These are phyloP conservation scores for Lepidochitona cinerea DNA, from an alignment of 2,888 invertebrate genomes.

Conservation along the genomic window DNA sequence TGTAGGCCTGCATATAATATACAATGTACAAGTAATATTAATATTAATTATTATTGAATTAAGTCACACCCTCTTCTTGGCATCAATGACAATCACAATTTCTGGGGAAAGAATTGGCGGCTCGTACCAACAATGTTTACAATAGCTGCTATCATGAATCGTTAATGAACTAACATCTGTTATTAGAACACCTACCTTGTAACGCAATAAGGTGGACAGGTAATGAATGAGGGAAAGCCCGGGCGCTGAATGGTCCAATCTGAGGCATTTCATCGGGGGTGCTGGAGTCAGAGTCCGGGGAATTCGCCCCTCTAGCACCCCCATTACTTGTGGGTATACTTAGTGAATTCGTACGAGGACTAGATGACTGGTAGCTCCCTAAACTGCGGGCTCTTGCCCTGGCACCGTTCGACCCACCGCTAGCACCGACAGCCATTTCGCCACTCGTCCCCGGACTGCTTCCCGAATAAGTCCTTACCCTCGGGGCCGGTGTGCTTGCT, in stretches of 20 bases:
- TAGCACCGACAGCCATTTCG: slow-evolving; percentile 47
- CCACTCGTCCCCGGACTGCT: slow-evolving; percentile 42
- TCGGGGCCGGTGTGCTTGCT: slow-evolving; percentile 59
- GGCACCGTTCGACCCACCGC: slow-evolving; percentile 40
- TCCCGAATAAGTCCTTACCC: slow-evolving; percentile 61
- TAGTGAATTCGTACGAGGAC: slow-evolving; percentile 41
- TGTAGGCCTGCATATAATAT: too few species aligned
- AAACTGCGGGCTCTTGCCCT: slow-evolving; percentile 61
- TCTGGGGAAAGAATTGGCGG: too few species aligned
- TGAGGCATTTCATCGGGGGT: slow-evolving; percentile 63
- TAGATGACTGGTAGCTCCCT: slow-evolving; percentile 56
- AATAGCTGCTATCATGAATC: too few species aligned
- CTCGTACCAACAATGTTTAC: too few species aligned
- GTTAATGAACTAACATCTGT: too few species aligned
- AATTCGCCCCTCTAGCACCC: slow-evolving; percentile 52
- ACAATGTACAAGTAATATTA: too few species aligned
- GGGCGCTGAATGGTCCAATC: slow-evolving; percentile 18
- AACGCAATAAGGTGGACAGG: slow-evolving; percentile 67
- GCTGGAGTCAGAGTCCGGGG: slow-evolving; percentile 67
- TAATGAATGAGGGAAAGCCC: slow-evolving; percentile 57
- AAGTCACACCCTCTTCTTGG: too few species aligned
- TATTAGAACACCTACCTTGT: slow-evolving; percentile 65
- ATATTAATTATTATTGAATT: too few species aligned
- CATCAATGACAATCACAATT: too few species aligned
- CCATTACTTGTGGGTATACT: slow-evolving; percentile 60